A percentile compares a stretch with the other conserved stretches of the same genome.
These are phyloP conservation scores for Numida meleagris DNA, from an alignment of 2,113 vertebrate species.

Conservation along the genomic window DNA sequence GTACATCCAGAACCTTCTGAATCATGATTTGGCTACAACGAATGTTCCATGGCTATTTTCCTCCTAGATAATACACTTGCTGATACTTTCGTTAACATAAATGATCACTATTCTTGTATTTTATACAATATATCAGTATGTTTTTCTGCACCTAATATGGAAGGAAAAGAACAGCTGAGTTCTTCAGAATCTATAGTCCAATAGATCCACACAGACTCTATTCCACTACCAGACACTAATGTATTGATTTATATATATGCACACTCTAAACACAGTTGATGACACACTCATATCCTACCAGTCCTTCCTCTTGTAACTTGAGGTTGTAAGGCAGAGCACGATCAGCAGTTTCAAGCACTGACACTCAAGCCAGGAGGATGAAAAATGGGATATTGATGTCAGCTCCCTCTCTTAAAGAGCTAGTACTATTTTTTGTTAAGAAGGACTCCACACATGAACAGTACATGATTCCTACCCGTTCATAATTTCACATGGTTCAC, in stretches of 20 bases:
- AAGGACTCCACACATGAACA: not conserved
- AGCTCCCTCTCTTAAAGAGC: not conserved
- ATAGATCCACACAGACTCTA: not conserved
- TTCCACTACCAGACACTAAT: not conserved
- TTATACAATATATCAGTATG: not conserved
- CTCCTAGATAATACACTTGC: not conserved
- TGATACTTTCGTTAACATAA: not conserved
- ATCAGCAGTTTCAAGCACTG: not conserved
- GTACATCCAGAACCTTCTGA: not conserved
- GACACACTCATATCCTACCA: not conserved
- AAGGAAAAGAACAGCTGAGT: not conserved
- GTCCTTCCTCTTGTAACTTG: not conserved
- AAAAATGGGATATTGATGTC: not conserved
- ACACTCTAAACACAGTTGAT: not conserved
- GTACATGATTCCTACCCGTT: not conserved
- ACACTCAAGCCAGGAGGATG: not conserved
- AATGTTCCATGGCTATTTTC: not conserved
- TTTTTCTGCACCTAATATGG: not conserved
- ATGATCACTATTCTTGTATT: not conserved
- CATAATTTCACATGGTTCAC: not conserved
- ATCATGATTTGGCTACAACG: not conserved
- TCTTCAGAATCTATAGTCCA: not conserved
- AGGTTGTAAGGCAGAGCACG: not conserved
- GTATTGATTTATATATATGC: not conserved
- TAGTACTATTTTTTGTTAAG: not conserved